These are phyloP conservation scores for Xyrichtys novacula DNA, from an alignment of 2,797 vertebrate species.

Conservation along the genomic window DNA sequence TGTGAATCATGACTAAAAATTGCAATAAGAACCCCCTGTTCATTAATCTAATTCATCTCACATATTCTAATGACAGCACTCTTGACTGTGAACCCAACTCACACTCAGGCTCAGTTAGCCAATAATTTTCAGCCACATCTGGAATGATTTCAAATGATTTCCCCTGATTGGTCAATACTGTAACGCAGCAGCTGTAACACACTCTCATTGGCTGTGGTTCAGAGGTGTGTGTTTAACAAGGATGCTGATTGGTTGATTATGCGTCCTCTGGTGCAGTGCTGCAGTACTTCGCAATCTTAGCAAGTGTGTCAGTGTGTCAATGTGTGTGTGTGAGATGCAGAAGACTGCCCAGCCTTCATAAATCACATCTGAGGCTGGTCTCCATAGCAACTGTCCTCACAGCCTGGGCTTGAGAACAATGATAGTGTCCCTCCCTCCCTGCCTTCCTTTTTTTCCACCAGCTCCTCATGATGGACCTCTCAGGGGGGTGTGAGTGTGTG, in stretches of 20 bases:
- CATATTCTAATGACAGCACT: not conserved
- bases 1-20: too few species aligned
- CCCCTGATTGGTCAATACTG: constrained; percentile 51
- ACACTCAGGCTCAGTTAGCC: constrained; percentile 12
- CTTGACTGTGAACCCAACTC: not conserved
- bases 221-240: constrained; percentile 61
- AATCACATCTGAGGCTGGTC: constrained; percentile 71
- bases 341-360: constrained; percentile 67
- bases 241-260: constrained; percentile 46
- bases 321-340: constrained; percentile 42
- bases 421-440: constrained; percentile 55
- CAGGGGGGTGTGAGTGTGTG: constrained; percentile 14
- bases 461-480: constrained; percentile 12
- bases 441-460: constrained; percentile 15
- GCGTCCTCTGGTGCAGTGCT: constrained; percentile 73
- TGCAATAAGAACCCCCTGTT: too few species aligned
- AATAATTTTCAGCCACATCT: constrained; percentile 28
- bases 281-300: constrained; percentile 69
- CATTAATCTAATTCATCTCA: too few species aligned
- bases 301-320: constrained; percentile 74
- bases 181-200: constrained; percentile 18
- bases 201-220: constrained; percentile 42
- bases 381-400: constrained; percentile 79
- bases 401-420: constrained; percentile 74
- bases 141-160: constrained; percentile 11